Evolutionary conservation across 2,797 vertebrate genomes (phyloP).

Genomic region (Coregonus sp.): DNA sequence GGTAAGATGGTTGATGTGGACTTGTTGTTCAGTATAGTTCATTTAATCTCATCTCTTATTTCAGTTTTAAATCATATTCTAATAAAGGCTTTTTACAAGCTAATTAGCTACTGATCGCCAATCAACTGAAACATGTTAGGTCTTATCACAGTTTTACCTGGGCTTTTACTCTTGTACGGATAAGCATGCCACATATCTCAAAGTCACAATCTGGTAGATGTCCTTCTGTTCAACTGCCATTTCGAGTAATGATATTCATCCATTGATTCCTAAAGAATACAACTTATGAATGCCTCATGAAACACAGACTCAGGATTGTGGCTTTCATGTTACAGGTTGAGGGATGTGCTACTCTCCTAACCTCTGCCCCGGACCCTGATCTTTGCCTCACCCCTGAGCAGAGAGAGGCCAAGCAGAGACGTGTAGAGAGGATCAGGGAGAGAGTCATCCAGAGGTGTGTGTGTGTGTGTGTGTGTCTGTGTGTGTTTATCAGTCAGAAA

Average conservation of each 20-base stretch:
- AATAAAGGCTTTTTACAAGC: neutral
- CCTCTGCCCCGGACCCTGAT: constrained; percentile 52
- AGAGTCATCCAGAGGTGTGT: constrained; percentile 71
- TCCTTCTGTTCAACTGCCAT: too few species aligned
- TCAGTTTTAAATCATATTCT: neutral
- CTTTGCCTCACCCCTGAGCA: constrained; percentile 65
- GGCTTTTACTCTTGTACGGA: too few species aligned
- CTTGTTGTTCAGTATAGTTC: neutral
- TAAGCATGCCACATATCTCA: too few species aligned
- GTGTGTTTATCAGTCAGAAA: neutral
- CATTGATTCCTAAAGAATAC: too few species aligned
- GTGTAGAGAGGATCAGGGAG: constrained; percentile 73
- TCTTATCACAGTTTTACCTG: neutral
- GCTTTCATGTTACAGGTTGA: constrained; percentile 43
- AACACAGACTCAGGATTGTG: neutral
- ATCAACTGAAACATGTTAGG: neutral
- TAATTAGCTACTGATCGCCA: neutral
- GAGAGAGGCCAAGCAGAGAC: constrained; percentile 72
- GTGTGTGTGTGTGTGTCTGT: constrained; percentile 15
- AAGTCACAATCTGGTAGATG: too few species aligned
- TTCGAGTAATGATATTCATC: too few species aligned
- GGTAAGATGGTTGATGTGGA: neutral
- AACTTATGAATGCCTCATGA: neutral
- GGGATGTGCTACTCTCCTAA: constrained; percentile 40
- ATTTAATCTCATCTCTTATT: neutral